Percentiles rank a stretch among this genome's conserved stretches.
Evolutionary conservation across 2,797 vertebrate species (phyloP).

Genomic region (Cirrhinus molitorella): DNA sequence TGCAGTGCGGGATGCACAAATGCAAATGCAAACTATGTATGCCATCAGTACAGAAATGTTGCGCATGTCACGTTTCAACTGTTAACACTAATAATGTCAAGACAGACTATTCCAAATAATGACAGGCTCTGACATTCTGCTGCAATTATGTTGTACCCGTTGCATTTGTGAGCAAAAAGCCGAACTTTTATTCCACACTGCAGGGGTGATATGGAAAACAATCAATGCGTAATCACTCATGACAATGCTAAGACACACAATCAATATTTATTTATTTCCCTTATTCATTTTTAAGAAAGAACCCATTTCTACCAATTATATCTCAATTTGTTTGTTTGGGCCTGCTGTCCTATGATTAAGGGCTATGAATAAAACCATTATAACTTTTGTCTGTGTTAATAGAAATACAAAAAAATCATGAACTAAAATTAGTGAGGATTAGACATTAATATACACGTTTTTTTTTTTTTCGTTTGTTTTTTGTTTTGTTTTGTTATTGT

Average conservation of each 20-base stretch:
- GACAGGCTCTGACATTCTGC: slow-evolving; percentile 21
- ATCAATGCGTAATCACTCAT: slow-evolving; percentile 43
- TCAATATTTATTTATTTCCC: slow-evolving; percentile 56
- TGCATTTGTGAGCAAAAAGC: slow-evolving; percentile 35
- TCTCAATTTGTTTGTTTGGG: slow-evolving; percentile 49
- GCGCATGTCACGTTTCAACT: not conserved
- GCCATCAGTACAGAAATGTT: not conserved
- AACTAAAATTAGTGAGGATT: not conserved
- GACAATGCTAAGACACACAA: slow-evolving; percentile 49
- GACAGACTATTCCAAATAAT: slow-evolving; percentile 3
- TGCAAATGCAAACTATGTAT: slow-evolving; percentile 14
- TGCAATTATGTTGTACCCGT: slow-evolving; percentile 8
- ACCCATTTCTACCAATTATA: slow-evolving; percentile 50
- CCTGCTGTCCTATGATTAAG: slow-evolving; percentile 46
- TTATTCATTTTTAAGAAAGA: slow-evolving; percentile 46
- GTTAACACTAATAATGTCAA: slow-evolving; percentile 44
- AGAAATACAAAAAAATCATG: not conserved
- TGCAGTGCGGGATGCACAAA: slow-evolving; percentile 18
- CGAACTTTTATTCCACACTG: slow-evolving; percentile 37
- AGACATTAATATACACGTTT: not conserved
- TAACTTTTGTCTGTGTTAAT: slow-evolving; percentile 35
- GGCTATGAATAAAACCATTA: slow-evolving; percentile 43
- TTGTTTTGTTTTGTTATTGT: too few species aligned
- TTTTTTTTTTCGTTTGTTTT: too few species aligned
- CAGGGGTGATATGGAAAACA: slow-evolving; percentile 29